Percentiles rank a stretch among this genome's conserved stretches.
These are phyloP conservation scores for Metellina segmentata DNA, from an alignment of 2,888 invertebrate species.

Conservation along the genomic window DNA sequence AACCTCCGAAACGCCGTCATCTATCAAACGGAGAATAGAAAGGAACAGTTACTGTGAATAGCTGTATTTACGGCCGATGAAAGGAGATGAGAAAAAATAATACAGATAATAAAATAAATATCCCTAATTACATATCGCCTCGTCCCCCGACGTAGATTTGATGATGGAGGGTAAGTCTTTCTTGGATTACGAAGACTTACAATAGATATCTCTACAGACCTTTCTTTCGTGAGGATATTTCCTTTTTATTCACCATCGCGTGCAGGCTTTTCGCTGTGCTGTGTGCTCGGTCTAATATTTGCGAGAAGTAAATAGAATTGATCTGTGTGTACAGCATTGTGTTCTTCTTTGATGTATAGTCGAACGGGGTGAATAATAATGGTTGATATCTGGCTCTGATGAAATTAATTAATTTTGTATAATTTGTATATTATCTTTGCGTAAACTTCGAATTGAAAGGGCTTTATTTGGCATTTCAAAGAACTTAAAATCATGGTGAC, in stretches of 20 bases:
- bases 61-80: conserved; percentile 30
- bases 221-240: conserved; percentile 24
- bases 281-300: neutral
- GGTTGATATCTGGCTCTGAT: neutral
- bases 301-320: neutral
- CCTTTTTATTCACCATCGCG: neutral
- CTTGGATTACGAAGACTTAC: conserved; percentile 55
- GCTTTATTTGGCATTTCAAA: too few relatives aligned
- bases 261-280: neutral
- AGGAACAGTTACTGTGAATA: conserved; percentile 21
- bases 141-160: conserved; percentile 49
- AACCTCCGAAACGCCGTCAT: conserved; percentile 19
- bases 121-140: conserved; percentile 60
- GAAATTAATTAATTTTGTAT: too few relatives aligned
- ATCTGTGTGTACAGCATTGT: neutral
- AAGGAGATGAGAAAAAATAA: conserved; percentile 30
- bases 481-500: too few relatives aligned
- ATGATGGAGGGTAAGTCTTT: conserved; percentile 55
- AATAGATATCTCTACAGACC: conserved; percentile 33
- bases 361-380: neutral
- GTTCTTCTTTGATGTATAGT: neutral
- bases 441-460: too few relatives aligned
- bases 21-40: conserved; percentile 29
- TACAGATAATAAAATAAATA: conserved; percentile 60
- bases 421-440: too few relatives aligned